These are phyloP conservation scores for Sebastes schlegelii DNA, from an alignment of 2,113 vertebrate species.

Conservation along the genomic window DNA sequence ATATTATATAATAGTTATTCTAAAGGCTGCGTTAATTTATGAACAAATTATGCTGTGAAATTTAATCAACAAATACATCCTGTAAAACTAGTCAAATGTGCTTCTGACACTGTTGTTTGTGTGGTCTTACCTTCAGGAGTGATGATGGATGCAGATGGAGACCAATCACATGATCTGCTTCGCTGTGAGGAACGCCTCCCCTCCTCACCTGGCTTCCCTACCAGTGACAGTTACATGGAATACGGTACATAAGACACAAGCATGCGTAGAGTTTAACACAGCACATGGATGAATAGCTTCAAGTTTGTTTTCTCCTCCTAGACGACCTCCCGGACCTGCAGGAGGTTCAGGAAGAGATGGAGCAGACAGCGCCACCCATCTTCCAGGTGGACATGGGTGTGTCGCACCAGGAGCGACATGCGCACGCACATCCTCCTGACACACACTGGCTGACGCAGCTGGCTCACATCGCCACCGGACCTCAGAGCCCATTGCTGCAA, in stretches of 20 bases:
- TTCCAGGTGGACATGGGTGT: slow-evolving; percentile 90
- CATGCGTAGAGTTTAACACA: not conserved
- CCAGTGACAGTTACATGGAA: slow-evolving; percentile 92
- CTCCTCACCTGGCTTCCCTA: slow-evolving; percentile 89
- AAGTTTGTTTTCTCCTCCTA: slow-evolving; percentile 51
- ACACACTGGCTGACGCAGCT: slow-evolving; percentile 77
- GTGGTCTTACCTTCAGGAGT: slow-evolving; percentile 21
- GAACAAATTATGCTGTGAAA: not conserved
- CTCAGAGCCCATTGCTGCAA: slow-evolving; percentile 74
- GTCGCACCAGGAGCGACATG: slow-evolving; percentile 89
- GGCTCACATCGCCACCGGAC: slow-evolving; percentile 76
- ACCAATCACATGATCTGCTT: slow-evolving; percentile 88
- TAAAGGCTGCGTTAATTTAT: not conserved
- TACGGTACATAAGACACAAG: slow-evolving; percentile 85
- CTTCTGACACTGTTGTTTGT: not conserved
- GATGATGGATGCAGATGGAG: slow-evolving; percentile 85
- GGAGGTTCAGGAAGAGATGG: slow-evolving; percentile 91
- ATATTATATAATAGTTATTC: not conserved
- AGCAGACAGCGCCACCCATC: slow-evolving; percentile 83
- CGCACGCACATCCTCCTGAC: slow-evolving; percentile 32
- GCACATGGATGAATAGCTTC: not conserved
- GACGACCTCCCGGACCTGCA: slow-evolving; percentile 97
- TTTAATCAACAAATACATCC: not conserved
- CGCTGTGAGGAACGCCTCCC: slow-evolving; percentile 91
- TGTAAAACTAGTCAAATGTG: not conserved